These are phyloP conservation scores for Lamproptera curius DNA, from an alignment of 2,888 invertebrate genomes.

Conservation along the genomic window DNA sequence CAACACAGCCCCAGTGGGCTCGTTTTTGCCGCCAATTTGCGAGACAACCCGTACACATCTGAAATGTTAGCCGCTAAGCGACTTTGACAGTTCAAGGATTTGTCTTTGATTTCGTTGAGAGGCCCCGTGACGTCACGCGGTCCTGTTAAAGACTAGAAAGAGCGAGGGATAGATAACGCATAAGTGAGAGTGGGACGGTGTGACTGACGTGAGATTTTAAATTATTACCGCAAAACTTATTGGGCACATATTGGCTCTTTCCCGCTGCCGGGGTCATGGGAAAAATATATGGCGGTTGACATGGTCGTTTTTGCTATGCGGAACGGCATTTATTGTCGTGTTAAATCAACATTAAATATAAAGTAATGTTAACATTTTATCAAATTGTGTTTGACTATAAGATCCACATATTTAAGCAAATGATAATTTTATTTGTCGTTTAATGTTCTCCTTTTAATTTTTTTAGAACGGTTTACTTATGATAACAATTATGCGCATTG, in stretches of 20 bases:
- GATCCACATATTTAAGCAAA: not conserved
- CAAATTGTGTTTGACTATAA: not conserved
- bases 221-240: constrained; percentile 15
- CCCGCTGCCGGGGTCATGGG: constrained; percentile 13
- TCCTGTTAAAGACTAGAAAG: constrained; percentile 19
- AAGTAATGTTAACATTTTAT: not conserved
- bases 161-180: constrained; percentile 1
- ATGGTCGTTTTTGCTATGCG: not conserved
- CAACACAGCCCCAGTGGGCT: constrained; percentile 21
- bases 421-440: not conserved
- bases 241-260: constrained; percentile 10
- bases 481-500: too few species aligned
- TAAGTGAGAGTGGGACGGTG: constrained; percentile 8
- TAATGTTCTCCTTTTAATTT: too few species aligned
- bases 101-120: constrained; percentile 31
- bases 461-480: too few species aligned
- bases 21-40: constrained; percentile 35
- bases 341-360: too few species aligned
- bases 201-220: constrained; percentile 17
- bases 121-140: constrained; percentile 17
- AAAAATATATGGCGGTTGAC: not conserved
- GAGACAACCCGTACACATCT: constrained; percentile 27
- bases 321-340: too few species aligned
- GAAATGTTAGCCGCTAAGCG: constrained; percentile 31
- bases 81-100: constrained; percentile 33